Base-by-base conservation (phyloP, 2,113 vertebrate genomes). In the Xenotilapia flavipinnis region DNA sequence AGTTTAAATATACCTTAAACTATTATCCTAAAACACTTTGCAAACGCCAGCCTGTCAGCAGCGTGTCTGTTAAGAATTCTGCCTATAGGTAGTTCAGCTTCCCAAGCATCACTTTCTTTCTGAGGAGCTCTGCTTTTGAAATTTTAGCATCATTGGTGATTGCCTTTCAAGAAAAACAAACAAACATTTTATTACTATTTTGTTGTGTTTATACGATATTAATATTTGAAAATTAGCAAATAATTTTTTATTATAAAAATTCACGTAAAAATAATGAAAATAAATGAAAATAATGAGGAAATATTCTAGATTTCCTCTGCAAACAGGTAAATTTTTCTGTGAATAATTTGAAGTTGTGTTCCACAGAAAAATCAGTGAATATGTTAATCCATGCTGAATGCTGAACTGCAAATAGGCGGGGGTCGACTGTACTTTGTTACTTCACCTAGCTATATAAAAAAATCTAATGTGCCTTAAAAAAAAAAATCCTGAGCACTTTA, bases 1-100 rank as follows among this genome's bases (percentile, higher is more conserved):
- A 31, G 26, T 31, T 60, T 9, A 60, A 31, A 60, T 60, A 60
- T 33, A 19, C 56, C 56, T 33, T 60, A 60, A 60, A 60, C 56
- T 60, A 33, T 33, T 6, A 33, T 19, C 56, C 28, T 60, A 33
- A 60, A 60, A 60, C 56, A 60, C 56, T 31, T 31, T 60, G 14
- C 56, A 58, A 58, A 10, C 0, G 1, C 28, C 26, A 60, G 58
- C 28, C 58, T 60, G 26, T 60, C 56, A 62, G 5, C 9, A 60
- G 56, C 5, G 15, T 33, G 28, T 10, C 15, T 33, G 3, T 58
- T 58, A 28, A 31, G 58, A 11, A 19, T 33, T 62, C 15, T 17
- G 3, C 15, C 28, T 6, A 23, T 13, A 31, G 8, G 0, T 19
- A 33, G 28, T 33, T 62, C 9, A 62, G 28, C 2, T 33, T 60